Percentiles rank a stretch among this genome's conserved stretches.
Evolutionary conservation across 2,113 vertebrate species (phyloP).

Genomic region (Epinephelus cyanopodus): DNA sequence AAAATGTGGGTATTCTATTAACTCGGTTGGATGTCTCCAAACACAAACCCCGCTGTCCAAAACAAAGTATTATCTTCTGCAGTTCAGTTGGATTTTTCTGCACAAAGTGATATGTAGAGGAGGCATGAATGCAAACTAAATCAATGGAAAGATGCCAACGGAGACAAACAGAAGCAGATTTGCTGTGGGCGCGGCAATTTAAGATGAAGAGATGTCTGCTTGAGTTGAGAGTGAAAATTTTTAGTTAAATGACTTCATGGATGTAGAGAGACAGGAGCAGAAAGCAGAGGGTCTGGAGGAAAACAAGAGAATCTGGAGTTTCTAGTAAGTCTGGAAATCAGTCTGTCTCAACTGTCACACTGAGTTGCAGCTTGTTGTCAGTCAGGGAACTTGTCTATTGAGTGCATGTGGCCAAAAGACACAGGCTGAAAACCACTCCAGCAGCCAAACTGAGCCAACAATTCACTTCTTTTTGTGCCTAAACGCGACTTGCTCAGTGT

Average conservation of each 20-base stretch:
- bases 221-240: not conserved
- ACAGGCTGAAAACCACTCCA: not conserved
- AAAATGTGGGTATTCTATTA: not conserved
- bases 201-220: conserved; percentile 1
- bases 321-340: not conserved
- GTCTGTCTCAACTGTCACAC: not conserved
- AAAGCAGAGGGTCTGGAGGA: not conserved
- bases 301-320: not conserved
- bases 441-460: not conserved
- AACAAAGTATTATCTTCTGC: not conserved
- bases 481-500: not conserved
- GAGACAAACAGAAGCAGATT: conserved; percentile 9
- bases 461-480: not conserved
- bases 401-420: not conserved
- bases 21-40: not conserved
- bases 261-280: not conserved
- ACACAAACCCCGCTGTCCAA: not conserved
- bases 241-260: not conserved
- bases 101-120: not conserved
- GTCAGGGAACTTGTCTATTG: not conserved
- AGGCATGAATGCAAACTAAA: not conserved
- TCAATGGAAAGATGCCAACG: not conserved
- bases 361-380: conserved; percentile 25
- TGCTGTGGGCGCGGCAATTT: not conserved
- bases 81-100: not conserved